Evolutionary conservation across 2,888 invertebrate genomes (phyloP).

Genomic region (Drosophila melanosoma): DNA sequence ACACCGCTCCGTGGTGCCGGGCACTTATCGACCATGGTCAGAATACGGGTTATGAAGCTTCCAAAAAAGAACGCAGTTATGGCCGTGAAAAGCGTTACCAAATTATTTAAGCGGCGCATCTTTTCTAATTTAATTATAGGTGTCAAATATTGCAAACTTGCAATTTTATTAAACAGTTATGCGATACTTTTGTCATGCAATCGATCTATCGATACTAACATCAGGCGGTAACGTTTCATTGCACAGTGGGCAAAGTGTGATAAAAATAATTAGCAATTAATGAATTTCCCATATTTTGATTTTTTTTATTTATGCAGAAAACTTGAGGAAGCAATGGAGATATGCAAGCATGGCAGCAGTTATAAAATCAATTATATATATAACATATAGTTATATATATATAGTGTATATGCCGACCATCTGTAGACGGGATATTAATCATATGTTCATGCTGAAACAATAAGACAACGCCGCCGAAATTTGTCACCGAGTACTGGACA

Average conservation of each 20-base stretch:
- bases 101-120: slow-evolving; percentile 84
- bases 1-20: slow-evolving; percentile 75
- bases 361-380: not conserved
- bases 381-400: not conserved
- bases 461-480: slow-evolving; percentile 94
- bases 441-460: slow-evolving; percentile 89
- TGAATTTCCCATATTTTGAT: not conserved
- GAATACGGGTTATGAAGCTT: slow-evolving; percentile 87
- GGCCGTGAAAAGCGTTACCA: slow-evolving; percentile 85
- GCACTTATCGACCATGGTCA: slow-evolving; percentile 87
- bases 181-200: slow-evolving; percentile 2
- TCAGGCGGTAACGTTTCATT: not conserved
- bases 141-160: not conserved
- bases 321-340: slow-evolving; percentile 93
- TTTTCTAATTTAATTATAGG: slow-evolving; percentile 12
- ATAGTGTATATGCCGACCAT: not conserved
- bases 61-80: slow-evolving; percentile 87
- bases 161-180: slow-evolving; percentile 30
- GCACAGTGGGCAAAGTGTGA: not conserved
- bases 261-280: not conserved
- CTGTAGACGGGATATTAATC: slow-evolving; percentile 90
- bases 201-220: slow-evolving; percentile 20
- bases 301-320: slow-evolving; percentile 85
- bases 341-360: slow-evolving; percentile 87
- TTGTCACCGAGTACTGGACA: slow-evolving; percentile 93